Percentiles rank a stretch among this genome's conserved stretches.
Conservation (phyloP, 2,113 vertebrate species). For the Corapipo altera region DNA sequence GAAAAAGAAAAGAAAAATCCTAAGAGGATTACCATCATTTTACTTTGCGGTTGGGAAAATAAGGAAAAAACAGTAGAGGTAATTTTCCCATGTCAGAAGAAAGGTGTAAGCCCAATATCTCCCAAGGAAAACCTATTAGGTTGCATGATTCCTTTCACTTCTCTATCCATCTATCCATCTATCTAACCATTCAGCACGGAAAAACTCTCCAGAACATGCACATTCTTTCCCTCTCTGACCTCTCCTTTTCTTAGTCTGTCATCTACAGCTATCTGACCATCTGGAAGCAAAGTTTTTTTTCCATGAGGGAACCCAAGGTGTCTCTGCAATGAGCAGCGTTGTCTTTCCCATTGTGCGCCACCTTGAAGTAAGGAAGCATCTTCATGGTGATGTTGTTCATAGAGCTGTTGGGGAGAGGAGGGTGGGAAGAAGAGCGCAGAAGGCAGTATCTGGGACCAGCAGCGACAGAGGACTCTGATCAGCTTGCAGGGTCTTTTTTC, state of each 20-base stretch:
- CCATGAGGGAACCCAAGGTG: neutral
- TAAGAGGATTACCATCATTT: neutral
- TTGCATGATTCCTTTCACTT: neutral
- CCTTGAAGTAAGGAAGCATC: neutral
- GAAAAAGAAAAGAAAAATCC: neutral
- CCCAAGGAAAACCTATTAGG: neutral
- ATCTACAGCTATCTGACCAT: neutral
- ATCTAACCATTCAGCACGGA: fast-evolving
- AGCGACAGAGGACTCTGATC: neutral
- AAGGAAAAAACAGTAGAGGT: neutral
- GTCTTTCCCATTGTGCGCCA: fast-evolving
- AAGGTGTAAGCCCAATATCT: neutral
- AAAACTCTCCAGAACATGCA: neutral
- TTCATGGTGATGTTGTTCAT: neutral
- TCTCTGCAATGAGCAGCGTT: neutral
- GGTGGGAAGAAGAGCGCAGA: neutral
- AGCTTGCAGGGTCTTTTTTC: neutral
- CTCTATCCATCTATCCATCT: neutral
- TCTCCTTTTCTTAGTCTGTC: neutral
- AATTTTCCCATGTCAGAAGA: neutral
- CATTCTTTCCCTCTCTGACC: neutral
- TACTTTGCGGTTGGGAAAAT: neutral
- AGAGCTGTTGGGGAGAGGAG: neutral
- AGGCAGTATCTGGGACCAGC: neutral
- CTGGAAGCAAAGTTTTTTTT: neutral